phyloP scores from a whole-genome alignment of 2,113 vertebrate genomes.

The human (Homo sapiens) region GRCh38 chr17:65676501-65677000 shows the following conservation, averaged over 20 bases:
- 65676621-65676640: background rate
- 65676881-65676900: background rate
- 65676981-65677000: rapidly evolving
- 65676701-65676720: background rate
- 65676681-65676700: background rate
- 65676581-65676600: background rate
- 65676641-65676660: background rate
- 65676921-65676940: background rate
- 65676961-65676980: background rate
- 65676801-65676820: background rate
- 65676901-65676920: background rate
- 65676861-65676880: background rate
- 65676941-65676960: too few species aligned
- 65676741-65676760: background rate
- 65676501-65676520: background rate
- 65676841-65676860: background rate
- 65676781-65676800: background rate
- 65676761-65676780: background rate
- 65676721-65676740: background rate
- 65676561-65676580: background rate
- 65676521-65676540: background rate
- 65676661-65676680: background rate
- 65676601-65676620: background rate
- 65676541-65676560: background rate
- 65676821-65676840: background rate